Base-by-base conservation (phyloP, 2,888 invertebrate genomes). In the Chrysolina americana region DNA sequence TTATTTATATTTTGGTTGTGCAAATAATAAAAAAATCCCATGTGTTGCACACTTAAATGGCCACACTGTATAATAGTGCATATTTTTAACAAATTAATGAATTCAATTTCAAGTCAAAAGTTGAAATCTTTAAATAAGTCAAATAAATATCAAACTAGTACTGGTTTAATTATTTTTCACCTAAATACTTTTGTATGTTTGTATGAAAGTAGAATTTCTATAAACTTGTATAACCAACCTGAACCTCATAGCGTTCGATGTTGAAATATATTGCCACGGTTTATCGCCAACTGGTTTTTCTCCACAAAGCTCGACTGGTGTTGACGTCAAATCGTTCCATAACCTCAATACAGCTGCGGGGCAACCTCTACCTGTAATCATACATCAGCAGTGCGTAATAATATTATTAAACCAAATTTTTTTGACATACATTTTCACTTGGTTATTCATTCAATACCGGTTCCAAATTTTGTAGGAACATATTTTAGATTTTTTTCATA, bases 281-380 rank as follows among this genome's bases (percentile, higher is more conserved):
- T 93, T 93, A 81, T 94, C 93, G 36, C 91, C 87, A 47, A 92
- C 89, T 75, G 92, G 91, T 88, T 94, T 95, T 88, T 95, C 96
- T 21, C 97, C 97, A 88, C 97, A 98, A 82, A 97, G 89, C 89
- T 97, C 97, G 79, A 95, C 90, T 70, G 97, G 96, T 75, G 95
- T 92, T 71, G 93, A 92, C 75, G 94, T 93, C 76, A 93, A 90
- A 86, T 95, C 95, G 85, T 94, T 93, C 96, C 97, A 97, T 86
- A 97, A 91, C 82, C 97, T 92, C 79, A 97, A 91, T 77, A 96
- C 96, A 70, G 97, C 97, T 80, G 96, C 96, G 28, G 97, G 95
- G 89, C 97, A 97, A 41, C 97, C 97, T 79, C 97, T 94, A 86
- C 91, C 96, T 96, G 83, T 47, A 83, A 83, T 41, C 19, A 47